Conservation (phyloP, 2,113 vertebrate genomes). For the Morone chrysops region DNA sequence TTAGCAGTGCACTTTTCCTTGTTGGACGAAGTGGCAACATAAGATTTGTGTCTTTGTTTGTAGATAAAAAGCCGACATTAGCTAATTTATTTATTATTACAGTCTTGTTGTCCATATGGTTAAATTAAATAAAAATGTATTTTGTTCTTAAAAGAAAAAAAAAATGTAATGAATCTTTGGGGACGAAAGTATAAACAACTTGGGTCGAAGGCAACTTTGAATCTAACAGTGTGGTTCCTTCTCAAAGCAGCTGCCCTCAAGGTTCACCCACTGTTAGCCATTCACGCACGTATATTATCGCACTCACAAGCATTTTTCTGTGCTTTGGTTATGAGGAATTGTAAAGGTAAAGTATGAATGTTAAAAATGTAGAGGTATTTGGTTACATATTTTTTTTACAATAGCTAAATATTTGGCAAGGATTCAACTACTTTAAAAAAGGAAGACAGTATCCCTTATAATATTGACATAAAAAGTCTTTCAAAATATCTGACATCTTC, state of each 20-base stretch:
- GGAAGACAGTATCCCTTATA: slow-evolving; percentile 55
- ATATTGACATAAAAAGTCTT: slow-evolving; percentile 78
- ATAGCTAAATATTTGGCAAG: slow-evolving; percentile 80
- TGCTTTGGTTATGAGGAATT: slow-evolving; percentile 75
- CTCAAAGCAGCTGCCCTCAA: slow-evolving; percentile 54
- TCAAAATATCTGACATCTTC: slow-evolving; percentile 84
- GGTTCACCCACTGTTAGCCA: slow-evolving; percentile 48
- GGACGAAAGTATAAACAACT: background rate
- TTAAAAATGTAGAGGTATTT: slow-evolving; percentile 79
- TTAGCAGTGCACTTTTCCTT: too few species aligned
- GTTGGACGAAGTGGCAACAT: too few species aligned
- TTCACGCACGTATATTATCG: slow-evolving; percentile 32
- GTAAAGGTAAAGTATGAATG: slow-evolving; percentile 72
- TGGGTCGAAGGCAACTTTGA: background rate
- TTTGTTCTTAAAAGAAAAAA: background rate
- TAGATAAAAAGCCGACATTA: too few species aligned
- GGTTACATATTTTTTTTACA: slow-evolving; percentile 70
- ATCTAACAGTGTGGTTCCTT: slow-evolving; percentile 5
- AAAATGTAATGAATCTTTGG: background rate
- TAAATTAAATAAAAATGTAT: too few species aligned
- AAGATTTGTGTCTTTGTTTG: too few species aligned
- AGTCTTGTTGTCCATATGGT: too few species aligned
- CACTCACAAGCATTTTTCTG: slow-evolving; percentile 54
- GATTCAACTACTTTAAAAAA: slow-evolving; percentile 69
- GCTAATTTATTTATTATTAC: too few species aligned